phyloP scores from a whole-genome alignment of 2,797 vertebrate genomes.

The Denticeps clupeoides region DNA sequence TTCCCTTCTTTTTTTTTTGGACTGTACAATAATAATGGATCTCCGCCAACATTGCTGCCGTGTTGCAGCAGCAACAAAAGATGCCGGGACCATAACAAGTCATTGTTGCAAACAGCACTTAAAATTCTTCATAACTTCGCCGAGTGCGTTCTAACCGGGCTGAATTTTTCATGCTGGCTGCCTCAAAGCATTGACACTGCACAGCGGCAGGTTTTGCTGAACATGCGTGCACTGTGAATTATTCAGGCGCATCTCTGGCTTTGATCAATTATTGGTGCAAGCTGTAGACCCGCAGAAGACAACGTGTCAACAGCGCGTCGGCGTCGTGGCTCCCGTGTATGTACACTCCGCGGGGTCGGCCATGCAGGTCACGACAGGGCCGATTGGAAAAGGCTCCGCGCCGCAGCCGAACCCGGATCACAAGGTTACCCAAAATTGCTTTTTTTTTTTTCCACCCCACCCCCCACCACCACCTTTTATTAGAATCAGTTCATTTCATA shows the following conservation, averaged over 20 bases:
- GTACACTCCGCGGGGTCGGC: too few species aligned
- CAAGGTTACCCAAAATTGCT: too few species aligned
- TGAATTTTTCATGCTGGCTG: constrained; percentile 24
- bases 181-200: constrained; percentile 18
- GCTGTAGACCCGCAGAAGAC: constrained; percentile 20
- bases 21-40: too few species aligned
- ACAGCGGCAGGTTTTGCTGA: constrained; percentile 14
- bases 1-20: background rate
- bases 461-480: too few species aligned
- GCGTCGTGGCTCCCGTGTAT: too few species aligned
- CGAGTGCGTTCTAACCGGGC: background rate
- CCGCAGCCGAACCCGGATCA: too few species aligned
- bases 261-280: constrained; percentile 38
- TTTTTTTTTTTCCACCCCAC: too few species aligned
- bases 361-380: too few species aligned
- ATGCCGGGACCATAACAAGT: background rate
- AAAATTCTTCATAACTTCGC: background rate
- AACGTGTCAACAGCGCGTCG: constrained; percentile 24
- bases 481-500: too few species aligned
- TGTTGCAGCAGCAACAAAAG: too few species aligned
- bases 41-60: too few species aligned
- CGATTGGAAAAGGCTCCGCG: too few species aligned
- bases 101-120: background rate
- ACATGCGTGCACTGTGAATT: constrained; percentile 30
- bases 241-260: constrained; percentile 32